Percentiles rank a stretch among this genome's conserved stretches.
These are phyloP conservation scores for Argyra leucocephala DNA, from an alignment of 2,888 invertebrate species.

Conservation along the genomic window DNA sequence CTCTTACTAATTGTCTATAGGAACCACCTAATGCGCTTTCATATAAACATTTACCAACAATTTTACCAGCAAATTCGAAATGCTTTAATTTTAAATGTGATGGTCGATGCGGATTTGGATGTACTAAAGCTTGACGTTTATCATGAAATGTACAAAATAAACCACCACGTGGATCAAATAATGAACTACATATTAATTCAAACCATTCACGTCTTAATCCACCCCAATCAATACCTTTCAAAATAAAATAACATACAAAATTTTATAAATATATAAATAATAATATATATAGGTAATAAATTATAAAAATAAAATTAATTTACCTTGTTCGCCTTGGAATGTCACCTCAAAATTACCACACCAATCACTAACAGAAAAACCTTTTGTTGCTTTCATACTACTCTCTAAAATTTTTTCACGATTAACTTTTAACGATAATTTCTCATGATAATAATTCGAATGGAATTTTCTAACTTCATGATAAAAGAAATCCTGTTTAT, in stretches of 20 bases:
- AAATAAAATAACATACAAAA: no score
- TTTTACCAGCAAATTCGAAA: constrained; percentile 85
- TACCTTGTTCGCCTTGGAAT: constrained; percentile 89
- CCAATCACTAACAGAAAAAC: constrained; percentile 83
- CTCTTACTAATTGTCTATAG: constrained; percentile 81
- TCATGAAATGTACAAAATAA: constrained; percentile 81
- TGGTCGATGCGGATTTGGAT: constrained; percentile 75
- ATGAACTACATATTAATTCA: constrained; percentile 73
- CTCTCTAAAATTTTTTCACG: constrained; percentile 73
- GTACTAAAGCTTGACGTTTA: constrained; percentile 76
- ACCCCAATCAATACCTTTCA: constrained; percentile 93
- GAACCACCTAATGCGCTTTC: constrained; percentile 85
- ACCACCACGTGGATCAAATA: constrained; percentile 76
- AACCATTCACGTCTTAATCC: constrained; percentile 92
- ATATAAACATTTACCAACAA: constrained; percentile 90
- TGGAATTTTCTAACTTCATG: constrained; percentile 75
- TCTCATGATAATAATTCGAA: constrained; percentile 79
- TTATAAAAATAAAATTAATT: constrained; percentile 14
- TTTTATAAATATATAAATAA: not conserved
- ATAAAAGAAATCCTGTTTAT: constrained; percentile 70
- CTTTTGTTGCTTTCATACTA: constrained; percentile 74
- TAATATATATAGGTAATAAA: not conserved
- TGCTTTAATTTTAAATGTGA: constrained; percentile 72
- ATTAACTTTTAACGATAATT: constrained; percentile 68
- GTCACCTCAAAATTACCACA: constrained; percentile 87